phyloP scores from a whole-genome alignment of 64 coral and sea anemone species.

The Hydrozoanthus tunicans region DNA sequence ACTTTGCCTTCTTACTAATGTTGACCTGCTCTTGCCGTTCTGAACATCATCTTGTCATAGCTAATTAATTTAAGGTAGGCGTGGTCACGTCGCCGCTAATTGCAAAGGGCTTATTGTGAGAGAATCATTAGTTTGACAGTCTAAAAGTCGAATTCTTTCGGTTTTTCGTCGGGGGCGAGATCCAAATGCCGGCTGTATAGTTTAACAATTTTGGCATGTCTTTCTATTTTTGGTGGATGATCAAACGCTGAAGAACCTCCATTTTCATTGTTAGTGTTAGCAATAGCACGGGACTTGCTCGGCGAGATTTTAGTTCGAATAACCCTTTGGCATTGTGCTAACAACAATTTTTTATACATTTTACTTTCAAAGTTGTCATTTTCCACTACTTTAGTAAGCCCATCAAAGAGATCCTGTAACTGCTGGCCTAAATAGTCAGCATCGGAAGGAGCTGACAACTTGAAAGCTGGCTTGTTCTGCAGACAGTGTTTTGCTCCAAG shows the following conservation, averaged over 20 bases:
- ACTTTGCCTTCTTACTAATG: no score
- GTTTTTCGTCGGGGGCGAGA: neutral
- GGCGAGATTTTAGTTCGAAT: neutral
- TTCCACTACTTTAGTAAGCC: slow-evolving; percentile 39
- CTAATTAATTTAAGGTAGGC: no score
- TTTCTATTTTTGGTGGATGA: neutral
- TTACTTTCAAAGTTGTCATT: slow-evolving; percentile 23
- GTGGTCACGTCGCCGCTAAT: no score
- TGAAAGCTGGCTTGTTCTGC: neutral
- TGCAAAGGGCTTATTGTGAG: neutral
- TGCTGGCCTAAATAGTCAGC: slow-evolving; percentile 26
- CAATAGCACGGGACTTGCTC: neutral
- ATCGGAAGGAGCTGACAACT: slow-evolving; percentile 4
- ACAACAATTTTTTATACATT: slow-evolving; percentile 11
- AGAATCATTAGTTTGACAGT: neutral
- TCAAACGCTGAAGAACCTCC: no score
- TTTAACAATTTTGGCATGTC: neutral
- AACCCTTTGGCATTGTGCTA: slow-evolving; percentile 39
- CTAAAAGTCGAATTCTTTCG: slow-evolving; percentile 27
- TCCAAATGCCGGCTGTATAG: slow-evolving; percentile 37
- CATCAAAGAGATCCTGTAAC: slow-evolving; percentile 19
- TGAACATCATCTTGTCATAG: no score
- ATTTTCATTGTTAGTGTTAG: neutral
- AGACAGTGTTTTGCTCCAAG: neutral
- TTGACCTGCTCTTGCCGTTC: no score